Evolutionary conservation across 2,888 invertebrate species (phyloP).

Genomic region (Drosophila infuscata): DNA sequence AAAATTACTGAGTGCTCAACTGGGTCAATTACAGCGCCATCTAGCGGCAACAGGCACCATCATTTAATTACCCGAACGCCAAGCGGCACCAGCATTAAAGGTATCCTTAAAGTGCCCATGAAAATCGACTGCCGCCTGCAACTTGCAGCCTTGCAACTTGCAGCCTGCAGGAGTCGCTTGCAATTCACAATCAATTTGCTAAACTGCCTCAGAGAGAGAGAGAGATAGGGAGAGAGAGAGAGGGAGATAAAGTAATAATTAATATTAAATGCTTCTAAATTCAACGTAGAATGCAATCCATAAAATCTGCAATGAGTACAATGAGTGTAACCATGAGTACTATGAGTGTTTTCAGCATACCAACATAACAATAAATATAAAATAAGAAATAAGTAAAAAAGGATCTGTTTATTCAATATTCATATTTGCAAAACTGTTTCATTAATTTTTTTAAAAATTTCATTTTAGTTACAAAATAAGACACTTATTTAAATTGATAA

Average conservation of each 20-base stretch:
- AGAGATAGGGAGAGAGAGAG: neutral
- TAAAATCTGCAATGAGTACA: neutral
- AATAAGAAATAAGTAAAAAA: neutral
- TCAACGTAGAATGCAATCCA: neutral
- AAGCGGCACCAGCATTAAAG: constrained; percentile 4
- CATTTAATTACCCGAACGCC: constrained; percentile 49
- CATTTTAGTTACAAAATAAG: neutral
- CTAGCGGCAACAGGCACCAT: constrained; percentile 46
- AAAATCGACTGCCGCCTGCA: constrained; percentile 1
- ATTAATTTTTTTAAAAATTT: neutral
- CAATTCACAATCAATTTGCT: constrained; percentile 10
- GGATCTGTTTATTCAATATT: too few relatives aligned
- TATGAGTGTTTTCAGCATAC: neutral
- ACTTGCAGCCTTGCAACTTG: neutral
- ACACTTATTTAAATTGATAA: neutral
- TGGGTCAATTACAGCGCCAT: constrained; percentile 38
- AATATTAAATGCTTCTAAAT: neutral
- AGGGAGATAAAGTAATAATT: neutral
- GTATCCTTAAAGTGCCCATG: constrained; percentile 16
- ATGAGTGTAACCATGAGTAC: neutral
- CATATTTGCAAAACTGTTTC: neutral
- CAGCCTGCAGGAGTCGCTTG: constrained; percentile 2
- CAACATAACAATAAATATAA: neutral
- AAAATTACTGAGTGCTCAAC: constrained; percentile 50
- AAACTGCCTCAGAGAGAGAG: neutral